Conservation (phyloP, 2,888 invertebrate species). For the Peribatodes rhomboidaria region DNA sequence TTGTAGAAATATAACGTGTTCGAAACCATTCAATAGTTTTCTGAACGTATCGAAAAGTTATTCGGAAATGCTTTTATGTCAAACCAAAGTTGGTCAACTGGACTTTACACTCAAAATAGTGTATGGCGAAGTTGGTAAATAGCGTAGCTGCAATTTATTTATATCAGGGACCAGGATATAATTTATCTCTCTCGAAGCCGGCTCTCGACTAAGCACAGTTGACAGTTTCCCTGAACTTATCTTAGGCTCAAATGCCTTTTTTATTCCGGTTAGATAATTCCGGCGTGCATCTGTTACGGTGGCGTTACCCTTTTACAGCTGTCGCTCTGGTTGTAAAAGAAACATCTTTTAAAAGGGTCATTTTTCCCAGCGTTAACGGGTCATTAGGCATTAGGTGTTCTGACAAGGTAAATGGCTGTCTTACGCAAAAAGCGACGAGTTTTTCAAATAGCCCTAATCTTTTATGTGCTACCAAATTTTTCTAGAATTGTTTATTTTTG, state of each 20-base stretch:
- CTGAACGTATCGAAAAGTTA: not conserved
- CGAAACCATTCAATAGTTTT: not conserved
- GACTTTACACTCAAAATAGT: not conserved
- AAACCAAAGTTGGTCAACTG: not conserved
- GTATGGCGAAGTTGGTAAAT: not conserved
- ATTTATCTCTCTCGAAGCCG: slow-evolving; percentile 62
- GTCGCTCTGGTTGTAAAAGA: slow-evolving; percentile 27
- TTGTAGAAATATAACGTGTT: not conserved
- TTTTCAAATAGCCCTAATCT: slow-evolving; percentile 12
- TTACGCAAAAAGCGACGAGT: slow-evolving; percentile 1
- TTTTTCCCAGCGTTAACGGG: slow-evolving; percentile 25
- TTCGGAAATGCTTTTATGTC: slow-evolving; percentile 8
- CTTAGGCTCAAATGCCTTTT: slow-evolving; percentile 51
- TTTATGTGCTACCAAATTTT: not conserved
- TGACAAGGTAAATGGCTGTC: slow-evolving; percentile 7
- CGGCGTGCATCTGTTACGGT: slow-evolving; percentile 46
- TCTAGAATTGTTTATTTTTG: not conserved
- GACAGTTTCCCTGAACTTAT: slow-evolving; percentile 62
- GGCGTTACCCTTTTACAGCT: slow-evolving; percentile 40
- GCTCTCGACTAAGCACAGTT: slow-evolving; percentile 52
- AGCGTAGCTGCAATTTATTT: slow-evolving; percentile 14
- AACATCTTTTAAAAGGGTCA: slow-evolving; percentile 29
- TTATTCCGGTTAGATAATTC: slow-evolving; percentile 49
- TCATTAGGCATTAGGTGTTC: slow-evolving; percentile 23
- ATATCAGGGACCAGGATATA: slow-evolving; percentile 43